Percentiles rank a stretch among this genome's conserved stretches.
Conservation (phyloP, 1,140 invertebrate species). For the Drosophila orena region DNA sequence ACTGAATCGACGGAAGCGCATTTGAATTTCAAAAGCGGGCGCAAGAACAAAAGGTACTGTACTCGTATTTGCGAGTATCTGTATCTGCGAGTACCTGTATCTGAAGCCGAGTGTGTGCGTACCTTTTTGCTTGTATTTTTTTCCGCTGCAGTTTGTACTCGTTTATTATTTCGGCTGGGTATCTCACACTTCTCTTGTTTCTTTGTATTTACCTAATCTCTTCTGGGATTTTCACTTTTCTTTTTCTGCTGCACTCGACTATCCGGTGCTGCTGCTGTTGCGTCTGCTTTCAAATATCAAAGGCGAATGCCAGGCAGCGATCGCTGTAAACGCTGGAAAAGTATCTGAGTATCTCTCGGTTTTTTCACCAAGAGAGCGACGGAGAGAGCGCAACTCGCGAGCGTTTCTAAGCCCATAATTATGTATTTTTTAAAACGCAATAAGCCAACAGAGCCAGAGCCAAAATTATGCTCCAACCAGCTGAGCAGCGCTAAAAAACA, state of each 20-base stretch:
- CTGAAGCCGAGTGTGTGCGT: constrained; percentile 8
- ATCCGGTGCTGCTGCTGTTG: constrained; percentile 47
- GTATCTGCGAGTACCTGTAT: constrained; percentile 26
- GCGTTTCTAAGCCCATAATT: constrained; percentile 79
- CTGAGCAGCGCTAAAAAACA: constrained; percentile 32
- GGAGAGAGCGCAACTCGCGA: constrained; percentile 20
- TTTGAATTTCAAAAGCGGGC: constrained; percentile 79
- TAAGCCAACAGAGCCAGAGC: constrained; percentile 58
- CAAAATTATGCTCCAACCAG: constrained; percentile 76
- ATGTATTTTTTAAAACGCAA: constrained; percentile 83
- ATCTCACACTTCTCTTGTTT: constrained; percentile 36
- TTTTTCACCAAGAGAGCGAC: background rate
- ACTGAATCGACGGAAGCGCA: constrained; percentile 79
- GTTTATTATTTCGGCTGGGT: constrained; percentile 11
- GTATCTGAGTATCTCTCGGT: constrained; percentile 38
- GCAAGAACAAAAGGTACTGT: constrained; percentile 75
- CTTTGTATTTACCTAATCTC: constrained; percentile 53
- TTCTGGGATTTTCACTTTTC: constrained; percentile 68
- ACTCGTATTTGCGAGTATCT: constrained; percentile 7
- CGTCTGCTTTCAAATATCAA: constrained; percentile 77
- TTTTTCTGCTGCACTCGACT: constrained; percentile 56
- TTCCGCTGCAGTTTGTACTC: constrained; percentile 46
- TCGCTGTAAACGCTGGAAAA: constrained; percentile 48
- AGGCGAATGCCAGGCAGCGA: constrained; percentile 72
- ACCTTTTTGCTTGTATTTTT: constrained; percentile 5